A percentile compares a stretch with the other conserved stretches of the same genome.
Evolutionary conservation across 2,797 vertebrate species (phyloP).

Genomic region (Enteromius afrohamiltoni): DNA sequence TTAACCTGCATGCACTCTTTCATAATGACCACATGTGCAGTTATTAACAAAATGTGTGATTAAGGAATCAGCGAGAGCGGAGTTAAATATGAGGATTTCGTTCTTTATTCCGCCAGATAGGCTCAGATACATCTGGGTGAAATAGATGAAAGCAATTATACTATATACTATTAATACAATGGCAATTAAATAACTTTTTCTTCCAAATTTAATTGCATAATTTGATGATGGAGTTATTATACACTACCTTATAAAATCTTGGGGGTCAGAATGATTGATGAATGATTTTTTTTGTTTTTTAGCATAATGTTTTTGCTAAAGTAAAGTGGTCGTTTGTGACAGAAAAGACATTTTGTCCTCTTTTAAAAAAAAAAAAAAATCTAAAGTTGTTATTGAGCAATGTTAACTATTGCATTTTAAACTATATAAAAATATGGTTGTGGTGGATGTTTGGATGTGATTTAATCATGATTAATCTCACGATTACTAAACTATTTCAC

Average conservation of each 20-base stretch:
- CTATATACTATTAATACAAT: too few species aligned
- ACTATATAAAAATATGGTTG: neutral
- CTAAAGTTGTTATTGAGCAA: neutral
- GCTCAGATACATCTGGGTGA: neutral
- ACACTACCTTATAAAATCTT: neutral
- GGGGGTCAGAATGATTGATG: neutral
- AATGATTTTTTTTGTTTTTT: neutral
- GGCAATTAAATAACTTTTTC: neutral
- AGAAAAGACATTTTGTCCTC: neutral
- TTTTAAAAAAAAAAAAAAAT: neutral
- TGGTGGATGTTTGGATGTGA: too few species aligned
- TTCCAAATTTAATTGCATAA: neutral
- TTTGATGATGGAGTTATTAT: neutral
- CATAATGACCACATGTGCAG: neutral
- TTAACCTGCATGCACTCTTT: neutral
- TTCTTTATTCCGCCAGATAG: neutral
- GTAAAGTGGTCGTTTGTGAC: neutral
- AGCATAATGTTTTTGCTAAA: neutral
- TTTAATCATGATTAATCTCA: too few species aligned
- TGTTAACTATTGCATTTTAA: neutral
- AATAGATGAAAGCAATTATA: slow-evolving; percentile 16
- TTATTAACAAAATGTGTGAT: neutral
- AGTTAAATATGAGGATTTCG: neutral
- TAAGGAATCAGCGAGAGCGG: neutral
- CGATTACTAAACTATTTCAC: neutral